Conservation (phyloP, 2,888 invertebrate species). For the Ectropis crepuscularia region DNA sequence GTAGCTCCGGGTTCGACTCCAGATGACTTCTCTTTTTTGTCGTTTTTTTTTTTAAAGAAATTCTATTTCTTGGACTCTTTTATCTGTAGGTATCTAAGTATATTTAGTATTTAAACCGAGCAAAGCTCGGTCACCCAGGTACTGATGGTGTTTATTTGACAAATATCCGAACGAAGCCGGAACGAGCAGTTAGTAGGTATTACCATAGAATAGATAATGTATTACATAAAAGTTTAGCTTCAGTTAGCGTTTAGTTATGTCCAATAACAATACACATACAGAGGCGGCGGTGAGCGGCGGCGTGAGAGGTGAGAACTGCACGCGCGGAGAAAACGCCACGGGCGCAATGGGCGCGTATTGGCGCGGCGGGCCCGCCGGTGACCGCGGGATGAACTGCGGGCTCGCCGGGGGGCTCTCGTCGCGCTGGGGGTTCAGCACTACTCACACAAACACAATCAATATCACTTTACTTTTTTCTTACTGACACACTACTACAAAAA, state of each 20-base stretch:
- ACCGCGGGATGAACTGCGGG: conserved; percentile 65
- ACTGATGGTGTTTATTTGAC: too few species aligned
- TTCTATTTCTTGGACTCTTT: too few species aligned
- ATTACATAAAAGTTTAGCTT: background rate
- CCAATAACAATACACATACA: conserved; percentile 46
- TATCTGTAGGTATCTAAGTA: too few species aligned
- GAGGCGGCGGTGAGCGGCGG: conserved; percentile 42
- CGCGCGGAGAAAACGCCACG: conserved; percentile 63
- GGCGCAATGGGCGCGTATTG: conserved; percentile 73
- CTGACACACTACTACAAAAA: too few species aligned
- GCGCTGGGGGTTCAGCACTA: conserved; percentile 52
- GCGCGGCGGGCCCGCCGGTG: conserved; percentile 47
- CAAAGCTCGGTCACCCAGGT: too few species aligned
- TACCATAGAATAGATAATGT: background rate
- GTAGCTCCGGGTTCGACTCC: too few species aligned
- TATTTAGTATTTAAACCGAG: too few species aligned
- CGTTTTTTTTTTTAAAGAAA: too few species aligned
- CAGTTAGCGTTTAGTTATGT: background rate
- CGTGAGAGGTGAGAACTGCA: conserved; percentile 53
- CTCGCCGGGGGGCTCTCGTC: conserved; percentile 73
- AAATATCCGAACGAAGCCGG: too few species aligned
- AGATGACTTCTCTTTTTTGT: too few species aligned
- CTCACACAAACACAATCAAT: conserved; percentile 9
- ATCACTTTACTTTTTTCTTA: too few species aligned
- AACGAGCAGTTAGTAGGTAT: too few species aligned